Conservation (phyloP, 2,113 vertebrate species). For the Microtus ochrogaster region DNA sequence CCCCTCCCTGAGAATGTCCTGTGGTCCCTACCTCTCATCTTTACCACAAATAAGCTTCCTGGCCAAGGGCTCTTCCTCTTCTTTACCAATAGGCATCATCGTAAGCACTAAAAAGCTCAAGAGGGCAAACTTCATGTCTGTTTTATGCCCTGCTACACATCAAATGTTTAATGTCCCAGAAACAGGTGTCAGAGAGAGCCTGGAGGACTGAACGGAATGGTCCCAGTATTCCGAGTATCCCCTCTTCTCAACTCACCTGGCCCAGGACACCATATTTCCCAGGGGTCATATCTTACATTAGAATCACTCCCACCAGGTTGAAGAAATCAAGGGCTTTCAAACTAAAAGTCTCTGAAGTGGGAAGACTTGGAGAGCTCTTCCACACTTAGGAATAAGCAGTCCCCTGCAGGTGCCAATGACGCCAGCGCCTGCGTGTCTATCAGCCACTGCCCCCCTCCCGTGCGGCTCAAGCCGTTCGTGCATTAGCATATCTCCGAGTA, state of each 20-base stretch:
- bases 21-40: background rate
- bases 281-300: slow-evolving; percentile 68
- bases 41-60: background rate
- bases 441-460: slow-evolving; percentile 76
- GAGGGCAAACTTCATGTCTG: background rate
- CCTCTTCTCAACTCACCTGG: background rate
- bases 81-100: background rate
- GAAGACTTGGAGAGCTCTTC: slow-evolving; percentile 51
- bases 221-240: background rate
- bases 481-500: slow-evolving; percentile 88
- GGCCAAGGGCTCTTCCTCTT: background rate
- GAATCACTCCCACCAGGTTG: slow-evolving; percentile 62
- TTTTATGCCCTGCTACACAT: background rate
- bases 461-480: slow-evolving; percentile 81
- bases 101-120: background rate
- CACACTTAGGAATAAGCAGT: background rate
- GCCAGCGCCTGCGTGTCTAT: slow-evolving; percentile 41
- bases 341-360: slow-evolving; percentile 48
- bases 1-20: fast-evolving
- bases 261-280: slow-evolving; percentile 41
- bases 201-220: background rate
- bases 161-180: background rate
- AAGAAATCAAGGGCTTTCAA: slow-evolving; percentile 76
- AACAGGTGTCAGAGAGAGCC: background rate
- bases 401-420: slow-evolving; percentile 71